Evolutionary conservation across 2,888 invertebrate species (phyloP), one percentile per base, ranked within the genome.

Genomic region (Orchesella flavescens): DNA sequence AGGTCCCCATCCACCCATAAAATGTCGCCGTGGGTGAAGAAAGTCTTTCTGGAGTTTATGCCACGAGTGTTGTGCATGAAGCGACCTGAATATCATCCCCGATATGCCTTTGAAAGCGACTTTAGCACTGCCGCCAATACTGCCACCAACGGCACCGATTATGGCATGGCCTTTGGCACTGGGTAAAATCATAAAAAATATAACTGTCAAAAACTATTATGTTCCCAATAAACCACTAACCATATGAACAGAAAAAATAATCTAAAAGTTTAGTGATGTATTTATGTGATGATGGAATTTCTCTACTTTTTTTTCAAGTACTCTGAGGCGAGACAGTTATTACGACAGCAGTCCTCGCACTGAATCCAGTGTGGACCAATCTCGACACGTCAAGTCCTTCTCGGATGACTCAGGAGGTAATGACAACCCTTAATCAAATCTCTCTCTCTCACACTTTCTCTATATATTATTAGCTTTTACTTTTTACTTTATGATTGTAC

Each of bases 1-100:
- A 96, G 96, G 90, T 96, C 96, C 0, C 96, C 97, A 19, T 96
- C 97, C 4, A 97, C 97, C 0, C 96, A 97, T 90, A 95, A 95
- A 88, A 97, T 98, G 96, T 95, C 97, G 0, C 95, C 96, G 0
- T 94, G 95, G 93, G 95, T 97, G 89, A 94, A 95, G 89, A 94
- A 94, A 89, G 91, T 97, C 85, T 97, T 98, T 91, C 92, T 98
- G n/a, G 94, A 96, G 89, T 93, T 96, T 89, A 95, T 98, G 95
- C 98, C 98, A 0, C 94, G 95, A 88, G 91, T 97, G 34, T 92
- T 98, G 89, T 94, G 97, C 92, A 97, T 98, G 95, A 92, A 96
- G 75, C 92, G 97, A 86, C 97, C 97, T 15, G 95, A 95, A 86
- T 96, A 96, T 90, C 94, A 95, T 0, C 91, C 95, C 46, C 95